Base-by-base conservation (phyloP, 2,113 vertebrate genomes). In the Tinamus guttatus region DNA sequence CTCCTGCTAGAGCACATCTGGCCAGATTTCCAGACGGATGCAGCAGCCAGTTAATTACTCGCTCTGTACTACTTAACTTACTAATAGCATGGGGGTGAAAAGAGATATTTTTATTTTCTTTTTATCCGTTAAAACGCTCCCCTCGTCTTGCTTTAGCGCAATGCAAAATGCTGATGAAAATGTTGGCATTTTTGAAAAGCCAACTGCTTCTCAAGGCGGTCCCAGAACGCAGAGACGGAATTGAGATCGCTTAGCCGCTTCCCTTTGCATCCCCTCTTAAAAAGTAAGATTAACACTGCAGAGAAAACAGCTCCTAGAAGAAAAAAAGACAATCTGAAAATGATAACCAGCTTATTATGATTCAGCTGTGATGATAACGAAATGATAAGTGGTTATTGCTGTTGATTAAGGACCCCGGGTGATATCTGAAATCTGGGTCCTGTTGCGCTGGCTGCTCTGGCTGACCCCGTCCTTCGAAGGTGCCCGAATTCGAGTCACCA, bases 71-170 rank as follows among this genome's bases (percentile, higher is more conserved):
- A 84, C 59, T 94, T 89, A 87, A 91, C 43, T 87, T 41, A 79
- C 87, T 87, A 87, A 89, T 93, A 89, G 62, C 58, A 22, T 13
- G 11, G 54, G 80, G 52, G 58, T 47, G 32, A 80, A 71, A 90
- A 76, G 54, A 81, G 83, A 87, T 52, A 91, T 94, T 96, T 96
- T 95, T 93, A 82, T 82, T 94, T 91, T 51, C 92, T 89, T 96
- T 93, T 82, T 17, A 73, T 93, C 93, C 64, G 49, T 38, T 85
- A 54, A 85, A 95, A 96, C 65, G 80, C 51, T 86, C 86, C 34
- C 47, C 3, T 6, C 77, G 13, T 89, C n/a, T 94, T 13, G 13
- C 54, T 3, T 13, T 6, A n/a, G 59, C 11, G 45, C 65, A 79
- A 87, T 74, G 91, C 62, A 87, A 92, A 89, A 38, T 6, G 4